Percentiles rank a stretch among this genome's conserved stretches.
Evolutionary conservation across 1,140 invertebrate species (phyloP).

Genomic region (Drosophila trapezifrons): DNA sequence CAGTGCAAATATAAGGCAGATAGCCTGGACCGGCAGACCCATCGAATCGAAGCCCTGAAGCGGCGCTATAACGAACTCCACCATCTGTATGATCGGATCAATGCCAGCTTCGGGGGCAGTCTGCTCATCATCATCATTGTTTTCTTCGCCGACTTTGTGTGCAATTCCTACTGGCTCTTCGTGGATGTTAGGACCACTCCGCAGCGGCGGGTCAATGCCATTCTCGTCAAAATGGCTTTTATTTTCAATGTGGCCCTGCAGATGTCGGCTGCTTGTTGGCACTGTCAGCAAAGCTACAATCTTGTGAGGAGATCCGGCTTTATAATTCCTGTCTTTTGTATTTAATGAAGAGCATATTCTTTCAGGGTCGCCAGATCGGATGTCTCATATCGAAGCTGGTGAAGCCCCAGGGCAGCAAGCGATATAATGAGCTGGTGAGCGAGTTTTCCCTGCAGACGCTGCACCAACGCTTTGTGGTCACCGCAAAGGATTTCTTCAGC

Average conservation of each 20-base stretch:
- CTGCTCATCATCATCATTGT: constrained; percentile 59
- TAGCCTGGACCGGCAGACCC: constrained; percentile 1
- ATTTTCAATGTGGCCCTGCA: constrained; percentile 41
- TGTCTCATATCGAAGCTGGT: constrained; percentile 72
- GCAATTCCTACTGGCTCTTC: constrained; percentile 66
- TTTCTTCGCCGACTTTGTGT: constrained; percentile 58
- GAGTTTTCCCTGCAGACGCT: constrained; percentile 75
- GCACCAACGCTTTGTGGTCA: constrained; percentile 74
- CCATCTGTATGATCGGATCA: constrained; percentile 32
- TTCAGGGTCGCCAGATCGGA: constrained; percentile 74
- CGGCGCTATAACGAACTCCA: constrained; percentile 46
- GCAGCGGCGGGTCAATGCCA: not conserved
- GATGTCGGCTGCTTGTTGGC: constrained; percentile 62
- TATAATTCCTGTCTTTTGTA: not conserved
- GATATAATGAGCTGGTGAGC: constrained; percentile 74
- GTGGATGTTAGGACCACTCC: constrained; percentile 21
- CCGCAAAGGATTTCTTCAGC: constrained; percentile 78
- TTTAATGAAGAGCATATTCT: not conserved
- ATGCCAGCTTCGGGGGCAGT: constrained; percentile 52
- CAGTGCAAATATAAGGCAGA: constrained; percentile 4
- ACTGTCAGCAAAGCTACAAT: constrained; percentile 64
- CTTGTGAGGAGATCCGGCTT: constrained; percentile 31
- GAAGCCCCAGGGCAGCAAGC: constrained; percentile 66
- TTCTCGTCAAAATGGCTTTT: constrained; percentile 25
- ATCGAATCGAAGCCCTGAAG: constrained; percentile 29